Base-by-base conservation (phyloP, 2,888 invertebrate genomes). In the Leucoptera coffeella region DNA sequence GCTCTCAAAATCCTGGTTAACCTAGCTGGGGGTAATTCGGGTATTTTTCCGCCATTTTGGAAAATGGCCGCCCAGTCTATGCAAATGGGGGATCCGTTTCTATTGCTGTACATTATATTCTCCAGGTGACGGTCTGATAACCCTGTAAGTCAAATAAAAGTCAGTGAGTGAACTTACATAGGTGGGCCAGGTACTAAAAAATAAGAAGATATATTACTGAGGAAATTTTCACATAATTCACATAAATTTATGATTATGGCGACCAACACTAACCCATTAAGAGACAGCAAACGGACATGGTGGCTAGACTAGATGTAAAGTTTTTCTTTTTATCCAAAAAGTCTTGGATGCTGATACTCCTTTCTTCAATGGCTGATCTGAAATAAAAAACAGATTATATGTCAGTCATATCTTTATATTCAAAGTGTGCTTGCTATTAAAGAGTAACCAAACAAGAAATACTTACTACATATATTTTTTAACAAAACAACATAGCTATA, bases 41-140 rank as follows among this genome's bases (percentile, higher is more conserved):
- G 31, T 12, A 14, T 9, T 1, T 25, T 26, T 3, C 11, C 25
- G 17, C 50, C 51, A 32, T 42, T 45, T 13, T 42, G 38, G 13
- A 54, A 38, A 4, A 43, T 26, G 9, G 43, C 40, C 27, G 40
- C 53, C 46, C 50, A 52, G 43, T 64, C 62, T 3, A 62, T 43
- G 10, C 42, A 42, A 9, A 50, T 33, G 3, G 36, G 9, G 4
- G 26, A 37, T 19, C 62, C 59, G 12, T 36, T 35, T 2, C 29
- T 30, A 0, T 14, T 5, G 5, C 30, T 29, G 14, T 38, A 49
- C 41, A 62, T 29, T 2, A 55, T 35, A 34, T 62, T 62, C 25
- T 57, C 42, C 0, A 61, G 32, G 27, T 64, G 64, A 0, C 64
- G 46, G 33, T 64, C 62, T 2, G 52, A 53, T 1, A 61, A 28